Evolutionary conservation across 2,797 vertebrate species (phyloP), one percentile per base, ranked within the genome.

Genomic region (Streptopelia turtur): DNA sequence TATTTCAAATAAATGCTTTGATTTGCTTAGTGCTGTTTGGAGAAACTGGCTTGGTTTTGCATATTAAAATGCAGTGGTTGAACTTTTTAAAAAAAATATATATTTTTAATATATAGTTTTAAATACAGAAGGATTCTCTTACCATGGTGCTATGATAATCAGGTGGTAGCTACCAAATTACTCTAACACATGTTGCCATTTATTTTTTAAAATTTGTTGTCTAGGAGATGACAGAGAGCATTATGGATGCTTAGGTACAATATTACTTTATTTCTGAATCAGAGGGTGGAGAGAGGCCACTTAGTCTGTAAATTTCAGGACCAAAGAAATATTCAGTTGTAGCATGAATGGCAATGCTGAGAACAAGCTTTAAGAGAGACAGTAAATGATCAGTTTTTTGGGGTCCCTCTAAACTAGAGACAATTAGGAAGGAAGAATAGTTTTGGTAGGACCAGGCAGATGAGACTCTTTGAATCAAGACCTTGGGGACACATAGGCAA

Each of bases 261-360:
- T 3, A 16, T 37, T 57, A 7, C 3, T 55, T 47, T 65, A 24
- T 22, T 80, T 87, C 16, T 68, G 35, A 88, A 57, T 75, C 8
- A 45, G 45, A 57, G 3, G 61, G 1, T 4, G 7, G 30, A 63
- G 41, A 85, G 83, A 60, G 3, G 0, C 1, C 24, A 24, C 25
- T 56, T 30, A 77, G n/a, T 12, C 2, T 55, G 2, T 14, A 47
- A 59, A 9, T 70, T 8, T 3, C 15, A 49, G 31, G 5, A 76
- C 6, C 9, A 74, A 78, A 43, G 28, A 45, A 52, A 37, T 1
- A 10, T 49, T 69, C 1, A 10, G 0, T 22, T 76, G 1, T 25
- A 33, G 18, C 18, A 63, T 1, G 2, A 28, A 43, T 17, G 9
- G 10, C 4, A 85, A 20, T 0, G 0, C 2, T 72, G 7, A 56